A percentile compares a stretch with the other conserved stretches of the same genome.
phyloP scores from a whole-genome alignment of 1,140 invertebrate species.

The Eriosoma lanigerum region DNA sequence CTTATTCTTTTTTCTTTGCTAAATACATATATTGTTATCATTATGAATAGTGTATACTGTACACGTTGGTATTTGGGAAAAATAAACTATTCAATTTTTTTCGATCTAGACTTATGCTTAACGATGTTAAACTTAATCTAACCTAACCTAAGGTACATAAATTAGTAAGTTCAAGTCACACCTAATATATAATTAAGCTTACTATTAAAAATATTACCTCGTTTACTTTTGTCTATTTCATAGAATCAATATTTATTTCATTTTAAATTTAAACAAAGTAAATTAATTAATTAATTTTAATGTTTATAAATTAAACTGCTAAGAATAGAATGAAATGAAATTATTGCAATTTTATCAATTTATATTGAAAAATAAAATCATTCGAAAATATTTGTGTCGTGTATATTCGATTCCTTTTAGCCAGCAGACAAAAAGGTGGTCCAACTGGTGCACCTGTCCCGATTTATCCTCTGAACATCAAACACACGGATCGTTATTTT shows the following conservation, averaged over 20 bases:
- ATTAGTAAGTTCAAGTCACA: not conserved
- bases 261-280: not conserved
- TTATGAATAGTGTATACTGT: not conserved
- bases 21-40: not conserved
- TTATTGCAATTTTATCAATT: not conserved
- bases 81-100: too few species aligned
- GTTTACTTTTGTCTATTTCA: not conserved
- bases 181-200: not conserved
- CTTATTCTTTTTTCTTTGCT: not conserved
- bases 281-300: too few species aligned
- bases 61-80: too few species aligned
- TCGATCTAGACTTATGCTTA: too few species aligned
- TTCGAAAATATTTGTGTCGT: not conserved
- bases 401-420: not conserved
- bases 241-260: too few species aligned
- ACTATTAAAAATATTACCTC: not conserved
- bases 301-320: too few species aligned
- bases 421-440: slow-evolving; percentile 8
- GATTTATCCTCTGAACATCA: slow-evolving; percentile 30
- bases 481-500: slow-evolving; percentile 45
- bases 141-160: not conserved
- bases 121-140: too few species aligned
- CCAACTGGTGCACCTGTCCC: slow-evolving; percentile 41
- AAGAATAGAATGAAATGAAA: too few species aligned
- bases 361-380: not conserved